A percentile compares a stretch with the other conserved stretches of the same genome.
Evolutionary conservation across 2,888 invertebrate genomes (phyloP).

Genomic region (Shargacucullia verbasci): DNA sequence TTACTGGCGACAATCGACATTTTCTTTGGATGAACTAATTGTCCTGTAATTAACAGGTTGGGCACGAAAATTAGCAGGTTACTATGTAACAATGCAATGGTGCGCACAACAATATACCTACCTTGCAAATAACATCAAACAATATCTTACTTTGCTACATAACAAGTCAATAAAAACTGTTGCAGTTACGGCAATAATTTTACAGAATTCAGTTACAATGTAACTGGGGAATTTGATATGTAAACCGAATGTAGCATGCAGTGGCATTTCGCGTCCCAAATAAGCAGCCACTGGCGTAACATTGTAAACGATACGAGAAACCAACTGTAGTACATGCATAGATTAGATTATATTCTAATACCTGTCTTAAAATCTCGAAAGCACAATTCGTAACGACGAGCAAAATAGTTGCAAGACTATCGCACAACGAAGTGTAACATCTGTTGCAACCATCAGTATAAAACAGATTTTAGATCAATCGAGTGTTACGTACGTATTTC

Average conservation of each 20-base stretch:
- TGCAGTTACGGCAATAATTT: conserved; percentile 14
- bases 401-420: conserved; percentile 39
- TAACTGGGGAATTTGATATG: conserved; percentile 56
- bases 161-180: not conserved
- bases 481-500: conserved; percentile 50
- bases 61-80: too few relatives aligned
- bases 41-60: too few relatives aligned
- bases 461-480: conserved; percentile 52
- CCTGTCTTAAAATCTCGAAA: conserved; percentile 34
- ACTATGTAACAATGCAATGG: too few relatives aligned
- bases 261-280: conserved; percentile 61
- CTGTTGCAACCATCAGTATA: conserved; percentile 45
- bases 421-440: conserved; percentile 37
- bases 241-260: conserved; percentile 50
- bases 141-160: not conserved
- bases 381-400: conserved; percentile 31
- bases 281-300: conserved; percentile 60
- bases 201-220: conserved; percentile 26
- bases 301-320: conserved; percentile 45
- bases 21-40: conserved; percentile 34
- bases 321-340: conserved; percentile 42
- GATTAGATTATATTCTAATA: conserved; percentile 46
- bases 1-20: conserved; percentile 13
- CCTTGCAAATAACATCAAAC: not conserved
- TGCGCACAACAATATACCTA: too few relatives aligned